Conservation (phyloP, 2,888 invertebrate species). For the Coleophora flavipennella region DNA sequence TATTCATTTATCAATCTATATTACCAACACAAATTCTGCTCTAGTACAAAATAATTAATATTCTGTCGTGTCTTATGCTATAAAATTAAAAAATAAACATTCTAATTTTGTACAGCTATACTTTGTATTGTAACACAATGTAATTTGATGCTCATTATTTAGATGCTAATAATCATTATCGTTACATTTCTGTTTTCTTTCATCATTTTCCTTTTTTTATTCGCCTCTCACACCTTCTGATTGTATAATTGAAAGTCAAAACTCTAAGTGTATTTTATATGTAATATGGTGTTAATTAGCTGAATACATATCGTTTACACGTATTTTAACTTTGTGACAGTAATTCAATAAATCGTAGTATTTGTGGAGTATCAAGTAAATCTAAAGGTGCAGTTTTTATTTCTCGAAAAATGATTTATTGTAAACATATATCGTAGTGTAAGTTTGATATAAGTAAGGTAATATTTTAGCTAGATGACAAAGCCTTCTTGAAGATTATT, state of each 20-base stretch:
- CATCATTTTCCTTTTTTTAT: no score
- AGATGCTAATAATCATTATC: no score
- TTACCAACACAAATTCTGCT: no score
- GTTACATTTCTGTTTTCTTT: no score
- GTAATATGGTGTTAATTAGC: constrained; percentile 17
- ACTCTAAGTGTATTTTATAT: no score
- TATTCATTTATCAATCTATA: no score
- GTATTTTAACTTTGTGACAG: constrained; percentile 50
- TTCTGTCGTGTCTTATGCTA: constrained; percentile 49
- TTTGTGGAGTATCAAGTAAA: constrained; percentile 25
- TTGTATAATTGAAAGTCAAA: no score
- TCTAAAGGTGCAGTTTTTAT: constrained; percentile 68
- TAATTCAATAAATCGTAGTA: constrained; percentile 52
- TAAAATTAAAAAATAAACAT: constrained; percentile 14
- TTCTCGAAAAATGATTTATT: constrained; percentile 49
- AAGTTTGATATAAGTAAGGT: constrained; percentile 39
- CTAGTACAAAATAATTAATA: constrained; percentile 46
- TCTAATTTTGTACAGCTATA: constrained; percentile 6
- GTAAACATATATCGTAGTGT: constrained; percentile 34
- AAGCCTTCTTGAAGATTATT: constrained; percentile 29
- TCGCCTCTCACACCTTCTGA: no score
- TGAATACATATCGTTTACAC: constrained; percentile 65
- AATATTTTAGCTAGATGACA: constrained; percentile 20
- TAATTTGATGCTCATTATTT: no score
- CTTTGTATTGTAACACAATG: no score